Conservation (phyloP, 2,113 vertebrate genomes). For the Ploceus nigricollis region DNA sequence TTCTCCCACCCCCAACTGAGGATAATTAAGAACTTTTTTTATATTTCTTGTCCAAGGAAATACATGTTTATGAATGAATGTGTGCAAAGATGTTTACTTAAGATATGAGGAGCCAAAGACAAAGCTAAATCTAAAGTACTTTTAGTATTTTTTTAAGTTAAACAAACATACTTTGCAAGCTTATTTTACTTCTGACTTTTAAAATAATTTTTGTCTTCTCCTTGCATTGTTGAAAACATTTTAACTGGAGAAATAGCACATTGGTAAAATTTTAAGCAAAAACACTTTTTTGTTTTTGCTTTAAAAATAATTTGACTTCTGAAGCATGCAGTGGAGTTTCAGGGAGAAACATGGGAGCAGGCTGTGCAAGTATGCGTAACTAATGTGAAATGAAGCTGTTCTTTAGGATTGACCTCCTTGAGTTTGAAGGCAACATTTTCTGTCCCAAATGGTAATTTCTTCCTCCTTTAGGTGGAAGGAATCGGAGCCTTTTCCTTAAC, state of each 20-base stretch:
- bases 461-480: not conserved
- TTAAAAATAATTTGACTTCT: not conserved
- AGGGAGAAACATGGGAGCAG: not conserved
- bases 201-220: not conserved
- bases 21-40: not conserved
- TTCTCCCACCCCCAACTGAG: not conserved
- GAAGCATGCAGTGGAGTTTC: not conserved
- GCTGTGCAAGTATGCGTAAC: not conserved
- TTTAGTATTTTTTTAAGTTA: not conserved
- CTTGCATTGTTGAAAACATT: not conserved
- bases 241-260: not conserved
- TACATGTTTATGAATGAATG: not conserved
- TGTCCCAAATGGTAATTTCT: not conserved
- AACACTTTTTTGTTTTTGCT: not conserved
- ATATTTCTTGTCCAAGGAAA: not conserved
- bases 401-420: not conserved
- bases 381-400: not conserved
- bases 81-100: not conserved
- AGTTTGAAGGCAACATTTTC: not conserved
- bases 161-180: not conserved
- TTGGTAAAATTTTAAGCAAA: not conserved
- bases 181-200: not conserved
- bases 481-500: not conserved
- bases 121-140: not conserved
- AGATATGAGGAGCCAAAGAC: not conserved